These are phyloP conservation scores for Ormyrus pomaceus DNA, from an alignment of 2,888 invertebrate species.

Conservation along the genomic window DNA sequence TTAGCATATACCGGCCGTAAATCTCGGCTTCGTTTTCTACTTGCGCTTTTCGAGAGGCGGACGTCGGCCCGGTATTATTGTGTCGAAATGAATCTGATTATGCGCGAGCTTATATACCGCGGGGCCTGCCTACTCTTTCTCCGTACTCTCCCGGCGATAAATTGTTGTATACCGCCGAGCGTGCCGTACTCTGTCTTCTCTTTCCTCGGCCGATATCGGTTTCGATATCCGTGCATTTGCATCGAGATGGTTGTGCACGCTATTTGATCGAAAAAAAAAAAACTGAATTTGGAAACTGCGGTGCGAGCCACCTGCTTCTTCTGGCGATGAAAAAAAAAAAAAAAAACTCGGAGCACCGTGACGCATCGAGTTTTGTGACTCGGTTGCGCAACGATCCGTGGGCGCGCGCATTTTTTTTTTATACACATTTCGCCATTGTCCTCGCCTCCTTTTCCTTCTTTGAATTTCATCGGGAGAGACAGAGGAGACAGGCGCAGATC, in stretches of 20 bases:
- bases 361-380: background rate
- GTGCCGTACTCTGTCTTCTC: too few species aligned
- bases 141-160: too few species aligned
- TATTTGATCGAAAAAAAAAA: background rate
- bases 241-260: background rate
- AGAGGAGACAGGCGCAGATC: background rate
- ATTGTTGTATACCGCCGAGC: too few species aligned
- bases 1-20: slow-evolving; percentile 12
- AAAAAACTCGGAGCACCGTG: background rate
- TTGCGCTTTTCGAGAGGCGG: slow-evolving; percentile 7
- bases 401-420: background rate
- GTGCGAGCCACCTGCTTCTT: background rate
- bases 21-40: slow-evolving; percentile 23
- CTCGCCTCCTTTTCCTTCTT: background rate
- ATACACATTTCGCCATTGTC: slow-evolving; percentile 17
- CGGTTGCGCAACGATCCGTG: background rate
- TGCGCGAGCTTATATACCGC: too few species aligned
- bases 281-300: background rate
- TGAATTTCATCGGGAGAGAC: slow-evolving; percentile 11
- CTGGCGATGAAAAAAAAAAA: background rate
- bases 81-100: too few species aligned
- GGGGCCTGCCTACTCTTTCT: too few species aligned
- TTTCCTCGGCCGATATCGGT: too few species aligned
- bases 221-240: too few species aligned
- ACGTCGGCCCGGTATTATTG: too few species aligned